These are phyloP conservation scores for Ailurus styani DNA, from an alignment of 2,113 vertebrate genomes.

Conservation along the genomic window DNA sequence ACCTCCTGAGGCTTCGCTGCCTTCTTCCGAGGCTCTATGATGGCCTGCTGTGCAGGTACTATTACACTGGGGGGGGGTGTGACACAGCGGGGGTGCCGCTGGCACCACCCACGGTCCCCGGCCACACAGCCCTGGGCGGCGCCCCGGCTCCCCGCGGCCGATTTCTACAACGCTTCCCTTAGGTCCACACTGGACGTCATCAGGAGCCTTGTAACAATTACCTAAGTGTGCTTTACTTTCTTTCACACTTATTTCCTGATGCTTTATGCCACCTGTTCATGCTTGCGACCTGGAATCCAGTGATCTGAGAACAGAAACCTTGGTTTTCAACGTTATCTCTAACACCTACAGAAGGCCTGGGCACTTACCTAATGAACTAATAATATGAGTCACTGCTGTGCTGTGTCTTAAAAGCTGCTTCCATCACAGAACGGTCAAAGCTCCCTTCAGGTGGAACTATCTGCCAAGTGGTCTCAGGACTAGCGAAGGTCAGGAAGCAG, in stretches of 20 bases:
- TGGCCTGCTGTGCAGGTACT: accelerated
- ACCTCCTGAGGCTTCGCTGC: neutral
- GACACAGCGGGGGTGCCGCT: accelerated
- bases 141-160: neutral
- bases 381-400: neutral
- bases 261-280: neutral
- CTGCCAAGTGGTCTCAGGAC: neutral
- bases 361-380: neutral
- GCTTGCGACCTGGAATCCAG: neutral
- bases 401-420: neutral
- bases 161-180: accelerated
- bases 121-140: accelerated
- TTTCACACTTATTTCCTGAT: neutral
- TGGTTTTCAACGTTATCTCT: neutral
- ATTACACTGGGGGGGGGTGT: accelerated
- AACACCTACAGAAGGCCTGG: neutral
- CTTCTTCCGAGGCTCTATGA: neutral
- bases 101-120: accelerated
- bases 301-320: neutral
- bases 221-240: neutral
- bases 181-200: accelerated
- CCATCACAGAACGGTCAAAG: neutral
- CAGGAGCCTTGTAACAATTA: neutral
- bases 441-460: no score
- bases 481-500: neutral